Evolutionary conservation across 2,888 invertebrate genomes (phyloP), one percentile per base, ranked within the genome.

Genomic region (Heliconius hortense): DNA sequence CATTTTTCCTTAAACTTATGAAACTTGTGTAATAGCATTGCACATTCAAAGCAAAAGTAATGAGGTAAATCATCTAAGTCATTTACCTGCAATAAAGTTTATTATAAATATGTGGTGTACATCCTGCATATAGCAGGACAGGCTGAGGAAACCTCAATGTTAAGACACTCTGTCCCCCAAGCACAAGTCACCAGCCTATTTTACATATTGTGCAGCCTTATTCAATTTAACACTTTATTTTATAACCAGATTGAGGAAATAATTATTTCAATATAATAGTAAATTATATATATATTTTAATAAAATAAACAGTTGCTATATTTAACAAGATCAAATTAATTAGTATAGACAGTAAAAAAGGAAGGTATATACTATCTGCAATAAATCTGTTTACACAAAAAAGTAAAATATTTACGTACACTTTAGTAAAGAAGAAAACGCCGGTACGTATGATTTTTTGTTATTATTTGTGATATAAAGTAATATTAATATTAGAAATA

Each of bases 1-100:
- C 92, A 91, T 78, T 90, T 91, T 78, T 91, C 89, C 73, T 89
- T 90, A 75, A 92, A 92, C 72, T 87, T 88, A 79, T 92, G 87
- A 74, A 86, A 91, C 79, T 91, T 92, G 73, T 89, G 86, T 3
- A 92, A 81, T 72, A 90, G 78, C 10, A 84, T 83, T 0, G 90
- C 87, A 82, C 92, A 92, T 79, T 91, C 91, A 76, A 84, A 90
- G 80, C 92, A 92, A 78, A 91, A 90, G 79, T 84, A 88, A 11
- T 86, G 85, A 1, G 91, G 91, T 21, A 93, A 79, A 0, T 81
- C 82, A 80, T 92, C 92, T 75, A 81, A 81, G n/a, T 84, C 80
- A 74, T 84, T 81, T 5, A 89, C 80, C 92, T 92, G 80, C 4
- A 88, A 81, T 26, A 39, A 3, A 59, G 31, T 21, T 53, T 31